Evolutionary conservation across 2,888 invertebrate species (phyloP), one percentile per base, ranked within the genome.

Genomic region (Carcina quercana): DNA sequence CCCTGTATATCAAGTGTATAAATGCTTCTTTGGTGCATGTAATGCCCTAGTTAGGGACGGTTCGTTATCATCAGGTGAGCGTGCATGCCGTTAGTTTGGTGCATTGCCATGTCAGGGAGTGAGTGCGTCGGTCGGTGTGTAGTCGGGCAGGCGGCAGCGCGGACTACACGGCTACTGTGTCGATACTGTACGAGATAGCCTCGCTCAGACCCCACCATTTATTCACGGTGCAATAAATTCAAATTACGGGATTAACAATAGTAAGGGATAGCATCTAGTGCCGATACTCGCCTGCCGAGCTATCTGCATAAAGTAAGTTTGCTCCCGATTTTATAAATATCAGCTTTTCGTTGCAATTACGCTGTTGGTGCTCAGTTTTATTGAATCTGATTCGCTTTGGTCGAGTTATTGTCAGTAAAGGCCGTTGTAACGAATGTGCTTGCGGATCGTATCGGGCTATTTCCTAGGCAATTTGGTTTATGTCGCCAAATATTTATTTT

Each of bases 201-300:
- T 49, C 57, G 59, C 62, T 61, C 58, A 43, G 52, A 51, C 65
- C 59, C 60, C 60, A 75, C 79, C 74, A 78, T 82, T 80, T 80
- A 79, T 79, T 73, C 79, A 75, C 68, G 70, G 61, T 62, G 82
- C 79, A 82, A 84, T 84, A 84, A 84, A 84, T 84, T 84, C 83
- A 83, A 84, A 84, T 84, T 84, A 84, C 82, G 59, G 82, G 78
- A 83, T 83, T 80, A 80, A 83, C 82, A 82, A 82, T 82, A 80
- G 71, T 68, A 61, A n/a, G 45, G 76, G 83, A 83, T 84, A 79
- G 57, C 65, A 82, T 80, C 80, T 47, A 37, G 53, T 50, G 54
- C 47, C 62, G 69, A 71, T 71, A 68, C 61, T 62, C 55, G 53
- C 45, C 47, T 54, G 62, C 64, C 69, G 67, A 49, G 30, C 15